A percentile compares a stretch with the other conserved stretches of the same genome.
Evolutionary conservation across 2,888 invertebrate genomes (phyloP).

Genomic region (Cephus pygmeus): DNA sequence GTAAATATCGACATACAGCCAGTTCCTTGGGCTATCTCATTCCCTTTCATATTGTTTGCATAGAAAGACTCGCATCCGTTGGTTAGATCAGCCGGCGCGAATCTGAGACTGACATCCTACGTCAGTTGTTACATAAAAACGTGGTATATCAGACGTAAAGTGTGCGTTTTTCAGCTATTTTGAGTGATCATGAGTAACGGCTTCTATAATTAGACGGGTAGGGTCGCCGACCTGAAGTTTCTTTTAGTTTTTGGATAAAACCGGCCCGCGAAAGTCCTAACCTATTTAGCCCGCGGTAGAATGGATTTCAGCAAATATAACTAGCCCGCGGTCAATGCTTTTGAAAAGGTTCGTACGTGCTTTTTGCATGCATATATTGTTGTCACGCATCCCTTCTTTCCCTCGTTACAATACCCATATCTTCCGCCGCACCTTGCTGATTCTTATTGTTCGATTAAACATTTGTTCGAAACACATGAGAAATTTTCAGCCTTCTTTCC

Average conservation of each 20-base stretch:
- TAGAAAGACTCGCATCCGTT: conserved; percentile 5
- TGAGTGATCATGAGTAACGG: conserved; percentile 11
- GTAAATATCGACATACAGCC: conserved; percentile 69
- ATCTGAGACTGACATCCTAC: conserved; percentile 17
- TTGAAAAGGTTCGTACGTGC: conserved; percentile 19
- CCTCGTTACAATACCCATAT: neutral
- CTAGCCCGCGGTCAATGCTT: conserved; percentile 17
- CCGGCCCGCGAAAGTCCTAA: conserved; percentile 35
- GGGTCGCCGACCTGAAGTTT: conserved; percentile 15
- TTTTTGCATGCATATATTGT: conserved; percentile 15
- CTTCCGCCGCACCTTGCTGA: neutral
- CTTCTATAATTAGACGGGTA: conserved; percentile 13
- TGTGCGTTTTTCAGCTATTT: conserved; percentile 11
- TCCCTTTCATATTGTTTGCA: neutral
- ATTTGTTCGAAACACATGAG: conserved; percentile 5
- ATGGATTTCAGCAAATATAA: conserved; percentile 10
- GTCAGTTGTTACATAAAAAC: conserved; percentile 38
- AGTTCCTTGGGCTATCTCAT: neutral
- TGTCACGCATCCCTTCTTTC: conserved; percentile 12
- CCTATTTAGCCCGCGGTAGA: conserved; percentile 25
- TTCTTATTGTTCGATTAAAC: conserved; percentile 10
- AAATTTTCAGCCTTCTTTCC: neutral
- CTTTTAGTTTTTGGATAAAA: conserved; percentile 28
- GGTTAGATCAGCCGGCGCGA: conserved; percentile 19
- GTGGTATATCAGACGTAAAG: conserved; percentile 8